Base-by-base conservation (phyloP, 2,797 vertebrate genomes). In the Macropodus opercularis region DNA sequence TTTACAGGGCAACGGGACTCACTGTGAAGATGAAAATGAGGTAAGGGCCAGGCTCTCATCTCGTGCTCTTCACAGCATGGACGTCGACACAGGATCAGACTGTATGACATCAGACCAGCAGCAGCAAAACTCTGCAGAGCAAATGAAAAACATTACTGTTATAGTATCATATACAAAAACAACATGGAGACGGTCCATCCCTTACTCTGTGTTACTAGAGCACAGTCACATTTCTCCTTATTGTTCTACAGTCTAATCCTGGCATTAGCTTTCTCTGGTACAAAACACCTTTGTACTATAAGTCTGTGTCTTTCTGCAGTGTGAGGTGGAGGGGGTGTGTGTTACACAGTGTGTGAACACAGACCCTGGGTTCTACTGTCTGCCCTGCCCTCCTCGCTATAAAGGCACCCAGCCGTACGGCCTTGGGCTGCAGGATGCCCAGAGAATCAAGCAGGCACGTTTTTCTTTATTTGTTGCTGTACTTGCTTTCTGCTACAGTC, bases 11-110 rank as follows among this genome's bases (percentile, higher is more conserved):
- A 98, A 98, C 11, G 97, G 97, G 44, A 95, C 94, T 0, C 71
- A 92, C 63, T 99, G 97, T 67, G 94, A 98, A 73, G 97, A 98
- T 80, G 93, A 96, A 69, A 94, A 98, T 57, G 97, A 99, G 95
- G 97, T 97, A 85, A 76, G 10, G 9, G 31, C 24, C 10, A 40
- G 8, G 17, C n/a, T n/a, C n/a, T n/a, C 6, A 21, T 46, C 6
- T 46, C 5, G 19, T 21, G 12, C 17, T 31, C 6, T 3, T 13
- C 22, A 15, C 8, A 19, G 19, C 6, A 27, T 17, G n/a, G 26
- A 19, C 8, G 46, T 48, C 17, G 10, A 13, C 11, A 18, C 8
- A 19, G 5, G 26, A 41, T 41, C 34, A 61, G 46, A 44, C 14
- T 13, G 12, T 22, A 29, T 36, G 7, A 59, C 22, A 44, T 40